Base-by-base conservation (phyloP, 2,888 invertebrate genomes). In the Cheilosia vulpina region DNA sequence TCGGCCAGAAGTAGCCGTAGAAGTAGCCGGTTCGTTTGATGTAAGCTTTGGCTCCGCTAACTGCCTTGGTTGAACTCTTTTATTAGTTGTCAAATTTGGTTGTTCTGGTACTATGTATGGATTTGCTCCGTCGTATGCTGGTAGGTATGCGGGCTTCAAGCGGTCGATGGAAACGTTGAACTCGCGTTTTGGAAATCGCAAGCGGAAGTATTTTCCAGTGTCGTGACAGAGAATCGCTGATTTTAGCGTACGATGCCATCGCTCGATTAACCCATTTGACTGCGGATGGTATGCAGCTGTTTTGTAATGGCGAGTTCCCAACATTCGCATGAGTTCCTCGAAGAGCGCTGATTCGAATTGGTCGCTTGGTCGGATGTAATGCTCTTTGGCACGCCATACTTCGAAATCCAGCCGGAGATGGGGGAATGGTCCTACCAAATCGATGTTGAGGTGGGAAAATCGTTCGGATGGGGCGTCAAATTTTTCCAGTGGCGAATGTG, bases 181-280 rank as follows among this genome's bases (percentile, higher is more conserved):
- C n/a, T 45, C 17, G n/a, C 45, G 45, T 1, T 45, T 45, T 1
- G 45, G n/a, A 1, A 45, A n/a, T 45, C n/a, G 15, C 45, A 45
- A 45, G n/a, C 17, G 15, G n/a, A 45, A 45, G 45, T 45, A 76
- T 45, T 52, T 60, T 13, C 43, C 24, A 11, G 27, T 43, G 6
- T 76, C 41, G 21, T 60, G 58, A 21, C 76, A 60, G 38, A 68
- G 58, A 21, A 68, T 52, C 2, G 65, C 66, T 75, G 75, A 19
- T 87, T 91, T 92, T 68, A 92, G 77, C 17, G 89, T 88, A 2
- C 92, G 87, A 81, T 93, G 92, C 68, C 90, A 89, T 11, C 91
- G 79, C 78, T 93, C 92, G 1, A 92, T 88, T 75, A 91, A 88
- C 0, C 91, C 92, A 58, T 92, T 92, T 0, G 90, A 87, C 55